phyloP scores from a whole-genome alignment of 2,888 invertebrate species.

The Hetaerina titia region DNA sequence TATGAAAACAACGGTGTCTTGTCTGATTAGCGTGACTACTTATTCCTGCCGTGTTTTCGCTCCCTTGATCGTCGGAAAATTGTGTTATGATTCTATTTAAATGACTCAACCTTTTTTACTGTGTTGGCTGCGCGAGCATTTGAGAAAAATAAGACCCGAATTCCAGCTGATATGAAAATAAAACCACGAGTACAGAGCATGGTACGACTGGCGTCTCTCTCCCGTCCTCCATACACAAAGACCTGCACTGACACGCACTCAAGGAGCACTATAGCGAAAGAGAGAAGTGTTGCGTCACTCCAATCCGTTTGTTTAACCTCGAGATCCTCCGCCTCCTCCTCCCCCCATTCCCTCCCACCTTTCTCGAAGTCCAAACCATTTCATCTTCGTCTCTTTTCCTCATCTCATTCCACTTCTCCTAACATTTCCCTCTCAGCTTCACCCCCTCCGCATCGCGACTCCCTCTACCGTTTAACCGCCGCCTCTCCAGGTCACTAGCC shows the following conservation, averaged over 20 bases:
- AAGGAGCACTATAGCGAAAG: background rate
- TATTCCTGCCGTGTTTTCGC: background rate
- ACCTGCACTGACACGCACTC: background rate
- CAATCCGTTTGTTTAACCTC: constrained; percentile 67
- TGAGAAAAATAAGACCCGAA: background rate
- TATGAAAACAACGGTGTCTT: no score
- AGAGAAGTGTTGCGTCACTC: constrained; percentile 56
- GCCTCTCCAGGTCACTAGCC: constrained; percentile 57
- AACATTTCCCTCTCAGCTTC: no score
- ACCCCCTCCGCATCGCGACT: background rate
- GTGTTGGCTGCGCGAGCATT: background rate
- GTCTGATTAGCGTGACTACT: background rate
- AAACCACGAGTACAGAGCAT: constrained; percentile 5
- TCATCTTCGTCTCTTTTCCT: constrained; percentile 49
- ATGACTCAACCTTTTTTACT: background rate
- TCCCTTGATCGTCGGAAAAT: background rate
- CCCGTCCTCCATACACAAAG: background rate
- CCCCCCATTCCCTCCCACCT: background rate
- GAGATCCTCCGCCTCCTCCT: background rate
- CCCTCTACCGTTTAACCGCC: background rate
- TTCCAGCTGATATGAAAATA: constrained; percentile 19
- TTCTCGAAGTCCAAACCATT: constrained; percentile 29
- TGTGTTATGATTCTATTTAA: background rate
- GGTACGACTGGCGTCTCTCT: background rate
- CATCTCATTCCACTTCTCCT: background rate